A percentile compares a stretch with the other conserved stretches of the same genome.
These are phyloP conservation scores for Bradynema listronoti DNA, from an alignment of 1,140 invertebrate species.

Conservation along the genomic window DNA sequence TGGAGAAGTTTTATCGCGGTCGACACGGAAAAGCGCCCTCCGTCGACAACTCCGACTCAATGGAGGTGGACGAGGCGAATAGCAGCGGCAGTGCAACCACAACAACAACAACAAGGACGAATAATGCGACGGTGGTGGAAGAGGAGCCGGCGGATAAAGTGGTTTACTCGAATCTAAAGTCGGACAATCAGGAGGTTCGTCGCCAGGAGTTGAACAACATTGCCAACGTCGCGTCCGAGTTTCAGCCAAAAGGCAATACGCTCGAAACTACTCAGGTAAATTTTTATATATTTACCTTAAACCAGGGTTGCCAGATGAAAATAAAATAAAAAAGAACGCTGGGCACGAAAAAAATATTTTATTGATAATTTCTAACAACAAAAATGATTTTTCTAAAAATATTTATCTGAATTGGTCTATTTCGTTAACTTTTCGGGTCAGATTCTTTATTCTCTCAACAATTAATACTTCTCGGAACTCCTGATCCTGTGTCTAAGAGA, in stretches of 20 bases:
- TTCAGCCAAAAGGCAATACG: slow-evolving; percentile 95
- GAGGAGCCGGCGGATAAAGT: slow-evolving; percentile 24
- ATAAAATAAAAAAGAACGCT: no score
- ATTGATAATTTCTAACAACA: no score
- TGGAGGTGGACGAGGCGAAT: neutral
- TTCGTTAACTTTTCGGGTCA: no score
- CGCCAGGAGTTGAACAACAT: slow-evolving; percentile 71
- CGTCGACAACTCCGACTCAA: no score
- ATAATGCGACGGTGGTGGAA: slow-evolving; percentile 14
- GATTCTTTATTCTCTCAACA: no score
- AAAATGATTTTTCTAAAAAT: no score
- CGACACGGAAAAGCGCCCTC: slow-evolving; percentile 2
- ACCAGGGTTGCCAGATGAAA: no score
- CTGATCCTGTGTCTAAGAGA: no score
- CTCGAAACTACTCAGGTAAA: slow-evolving; percentile 75
- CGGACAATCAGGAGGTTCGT: slow-evolving; percentile 57
- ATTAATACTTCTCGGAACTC: no score
- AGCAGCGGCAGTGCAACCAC: neutral
- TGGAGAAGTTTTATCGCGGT: slow-evolving; percentile 19
- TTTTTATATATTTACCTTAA: no score
- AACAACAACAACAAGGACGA: slow-evolving; percentile 8
- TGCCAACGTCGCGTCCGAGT: slow-evolving; percentile 83
- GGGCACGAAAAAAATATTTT: no score
- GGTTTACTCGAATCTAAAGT: slow-evolving; percentile 38
- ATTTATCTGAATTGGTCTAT: no score